A percentile compares a stretch with the other conserved stretches of the same genome.
These are phyloP conservation scores for Oikopleura dioica DNA, from an alignment of 23 tunicate species.

Conservation along the genomic window DNA sequence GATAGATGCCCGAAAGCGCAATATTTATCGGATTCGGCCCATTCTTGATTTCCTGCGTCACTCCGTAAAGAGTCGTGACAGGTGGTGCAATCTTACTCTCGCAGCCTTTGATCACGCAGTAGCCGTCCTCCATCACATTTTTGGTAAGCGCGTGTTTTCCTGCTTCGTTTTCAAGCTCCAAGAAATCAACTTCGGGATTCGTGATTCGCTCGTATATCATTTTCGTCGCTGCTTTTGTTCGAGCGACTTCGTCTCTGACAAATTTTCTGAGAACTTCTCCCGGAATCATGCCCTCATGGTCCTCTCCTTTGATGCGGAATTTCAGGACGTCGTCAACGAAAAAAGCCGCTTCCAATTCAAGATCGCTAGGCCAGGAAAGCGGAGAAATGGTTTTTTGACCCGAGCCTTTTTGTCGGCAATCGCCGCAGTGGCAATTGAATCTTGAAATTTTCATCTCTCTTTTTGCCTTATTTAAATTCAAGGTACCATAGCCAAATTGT, in stretches of 20 bases:
- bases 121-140: not conserved
- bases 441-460: too few relatives aligned
- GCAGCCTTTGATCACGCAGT: not conserved
- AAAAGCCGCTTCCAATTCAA: not conserved
- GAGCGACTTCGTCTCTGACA: too few relatives aligned
- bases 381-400: constrained; percentile 3
- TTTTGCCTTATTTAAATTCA: too few relatives aligned
- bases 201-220: too few relatives aligned
- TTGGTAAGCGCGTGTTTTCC: not conserved
- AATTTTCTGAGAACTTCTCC: too few relatives aligned
- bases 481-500: too few relatives aligned
- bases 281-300: not conserved
- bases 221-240: too few relatives aligned
- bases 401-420: not conserved
- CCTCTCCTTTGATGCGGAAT: not conserved
- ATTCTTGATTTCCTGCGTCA: not conserved
- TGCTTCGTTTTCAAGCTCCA: too few relatives aligned
- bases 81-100: too few relatives aligned
- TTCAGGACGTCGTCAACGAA: not conserved
- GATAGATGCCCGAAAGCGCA: not conserved
- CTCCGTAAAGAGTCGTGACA: not conserved
- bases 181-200: too few relatives aligned
- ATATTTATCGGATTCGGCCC: not conserved
- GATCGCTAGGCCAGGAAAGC: not conserved
- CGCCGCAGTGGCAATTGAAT: not conserved